Evolutionary conservation across 92 coral and sea anemone species (phyloP), one percentile per base, ranked within the genome.

Genomic region (Palythoa caribaeorum): DNA sequence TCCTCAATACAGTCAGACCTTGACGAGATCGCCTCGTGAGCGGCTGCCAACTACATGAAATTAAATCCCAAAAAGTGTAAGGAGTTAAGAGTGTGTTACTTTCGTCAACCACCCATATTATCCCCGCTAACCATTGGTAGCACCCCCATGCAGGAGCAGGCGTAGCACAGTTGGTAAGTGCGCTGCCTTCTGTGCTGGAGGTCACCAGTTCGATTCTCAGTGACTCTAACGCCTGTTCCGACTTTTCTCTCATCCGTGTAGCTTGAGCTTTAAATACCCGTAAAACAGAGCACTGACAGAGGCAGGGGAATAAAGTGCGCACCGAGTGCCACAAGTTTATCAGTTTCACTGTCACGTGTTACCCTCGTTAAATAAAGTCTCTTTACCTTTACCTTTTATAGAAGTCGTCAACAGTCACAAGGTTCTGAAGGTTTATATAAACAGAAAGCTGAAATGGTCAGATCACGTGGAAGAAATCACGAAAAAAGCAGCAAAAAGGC

Each of bases 11-110:
- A 90, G 63, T 59, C 90, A 51, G 47, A 38, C 53, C 76, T 89
- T 5, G 78, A 74, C 21, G 19, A 63, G 15, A 84, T 90, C 1
- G 16, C 85, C 13, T 75, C 81, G 11, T 91, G 91, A 87, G 93
- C 93, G 6, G 16, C 79, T 62, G 38, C 55, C 13, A 80, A 87
- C 76, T 73, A 60, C 81, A 90, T 83, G 91, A 91, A 76, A 60
- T 83, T 91, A n/a, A 83, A 91, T 54, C 80, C 90, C n/a, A 80
- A 80, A 68, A 90, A 86, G 54, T 90, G 90, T 28, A 74, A 91
- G 74, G 84, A 89, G 38, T 60, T 83, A 15, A 83, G 88, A 73
- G 77, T 88, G 12, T 78, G 76, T 65, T 89, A 52, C 38, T 66
- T 89, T n/a, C 77, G 73, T n/a, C 8, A 65, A 21, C 71, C 71